These are phyloP conservation scores for Dicrurus megarhynchus DNA, from an alignment of 2,113 vertebrate genomes.

Conservation along the genomic window DNA sequence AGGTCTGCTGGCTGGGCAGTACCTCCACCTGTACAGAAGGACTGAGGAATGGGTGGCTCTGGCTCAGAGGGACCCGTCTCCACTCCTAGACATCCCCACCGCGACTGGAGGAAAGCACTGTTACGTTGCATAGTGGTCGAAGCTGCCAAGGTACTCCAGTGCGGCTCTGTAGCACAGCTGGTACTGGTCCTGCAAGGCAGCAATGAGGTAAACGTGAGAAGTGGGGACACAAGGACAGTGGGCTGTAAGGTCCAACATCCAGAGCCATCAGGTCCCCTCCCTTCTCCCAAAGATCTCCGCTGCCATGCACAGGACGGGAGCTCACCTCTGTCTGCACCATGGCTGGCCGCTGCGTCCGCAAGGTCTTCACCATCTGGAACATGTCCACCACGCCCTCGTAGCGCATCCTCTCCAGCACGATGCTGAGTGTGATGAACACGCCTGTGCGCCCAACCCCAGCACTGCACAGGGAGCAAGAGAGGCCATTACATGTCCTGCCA, in stretches of 20 bases:
- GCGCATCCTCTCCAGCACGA: conserved; percentile 95
- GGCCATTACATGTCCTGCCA: background rate
- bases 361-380: conserved; percentile 95
- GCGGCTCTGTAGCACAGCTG: conserved; percentile 96
- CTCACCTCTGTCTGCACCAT: conserved; percentile 98
- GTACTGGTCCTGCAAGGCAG: conserved; percentile 91
- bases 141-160: conserved; percentile 98
- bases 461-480: conserved; percentile 59
- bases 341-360: conserved; percentile 92
- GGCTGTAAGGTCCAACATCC: background rate
- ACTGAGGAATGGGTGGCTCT: conserved; percentile 77
- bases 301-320: rapidly evolving
- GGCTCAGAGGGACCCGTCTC: conserved; percentile 82
- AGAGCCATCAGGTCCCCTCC: background rate
- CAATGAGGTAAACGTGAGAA: background rate
- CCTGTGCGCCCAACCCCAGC: conserved; percentile 94
- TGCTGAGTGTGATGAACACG: conserved; percentile 95
- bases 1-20: conserved; percentile 66
- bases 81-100: conserved; percentile 66
- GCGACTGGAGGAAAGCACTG: conserved; percentile 73
- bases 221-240: rapidly evolving
- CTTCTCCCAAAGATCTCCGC: background rate
- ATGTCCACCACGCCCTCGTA: conserved; percentile 95
- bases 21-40: conserved; percentile 71
- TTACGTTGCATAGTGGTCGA: conserved; percentile 99